Evolutionary conservation across 92 coral and sea anemone species (phyloP), one percentile per base, ranked within the genome.

Genomic region (Phenganax marumi): DNA sequence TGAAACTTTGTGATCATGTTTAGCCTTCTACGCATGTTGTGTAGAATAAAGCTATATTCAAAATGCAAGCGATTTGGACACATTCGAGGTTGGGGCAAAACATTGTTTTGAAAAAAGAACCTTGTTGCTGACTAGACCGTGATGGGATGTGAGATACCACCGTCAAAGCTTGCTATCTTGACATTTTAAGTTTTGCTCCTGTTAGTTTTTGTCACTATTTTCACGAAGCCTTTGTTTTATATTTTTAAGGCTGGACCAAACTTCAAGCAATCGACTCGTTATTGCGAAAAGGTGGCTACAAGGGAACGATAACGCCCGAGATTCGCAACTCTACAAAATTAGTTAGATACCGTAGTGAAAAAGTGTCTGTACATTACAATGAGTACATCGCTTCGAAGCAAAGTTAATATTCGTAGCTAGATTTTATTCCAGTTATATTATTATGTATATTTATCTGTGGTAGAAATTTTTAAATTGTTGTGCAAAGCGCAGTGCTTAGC

Each of bases 301-400:
- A 92, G 81, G 99, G 95, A 19, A 89, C 90, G 19, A 96, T 96
- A 68, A 87, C 93, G 25, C 93, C 97, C 0, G 93, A 91, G 51
- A 90, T 92, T 23, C 96, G 97, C 47, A 92, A 85, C 56, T 90
- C 99, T n/a, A 84, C 93, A 14, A 96, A 96, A 86, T 91, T 96
- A 55, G 91, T 93, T 48, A 90, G 99, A 39, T 96, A 96, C 83
- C 99, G 93, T 88, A 96, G 99, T 87, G 99, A 96, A 84, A 96
- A 96, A 84, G 97, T 96, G 49, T 90, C 93, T 8, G 99, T 96
- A 74, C 85, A 89, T 74, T 96, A 96, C 84, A 92, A 75, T 48
- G 99, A 96, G 91, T 96, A 93, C 80, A 74, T 86, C 70, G 97
- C 99, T 0, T 86, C 90, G 23, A 90, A 88, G 61, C 90, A 87